Percentiles rank a stretch among this genome's conserved stretches.
Conservation (phyloP, 2,797 vertebrate species). For the Menidia menidia region DNA sequence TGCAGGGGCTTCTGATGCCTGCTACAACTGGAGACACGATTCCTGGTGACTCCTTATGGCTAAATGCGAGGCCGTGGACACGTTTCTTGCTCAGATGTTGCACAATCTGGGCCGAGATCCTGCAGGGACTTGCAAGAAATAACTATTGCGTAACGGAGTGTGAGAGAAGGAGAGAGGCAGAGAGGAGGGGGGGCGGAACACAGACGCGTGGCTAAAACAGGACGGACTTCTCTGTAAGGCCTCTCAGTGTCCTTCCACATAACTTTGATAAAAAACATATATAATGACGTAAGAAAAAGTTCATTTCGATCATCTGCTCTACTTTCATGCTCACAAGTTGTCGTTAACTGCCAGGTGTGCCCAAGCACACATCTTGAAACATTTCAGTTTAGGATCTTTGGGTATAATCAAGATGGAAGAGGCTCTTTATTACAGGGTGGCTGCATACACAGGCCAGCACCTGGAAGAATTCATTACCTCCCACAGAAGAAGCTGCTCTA, state of each 20-base stretch:
- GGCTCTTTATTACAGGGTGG: slow-evolving; percentile 19
- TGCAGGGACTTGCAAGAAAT: slow-evolving; percentile 68
- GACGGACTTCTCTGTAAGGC: not conserved
- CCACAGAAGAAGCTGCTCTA: slow-evolving; percentile 20
- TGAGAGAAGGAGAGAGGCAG: slow-evolving; percentile 26
- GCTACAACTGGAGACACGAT: not conserved
- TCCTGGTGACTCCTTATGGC: slow-evolving; percentile 1
- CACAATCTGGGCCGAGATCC: slow-evolving; percentile 65
- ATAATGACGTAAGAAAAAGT: not conserved
- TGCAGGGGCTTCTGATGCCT: not conserved
- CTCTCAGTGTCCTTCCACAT: slow-evolving; percentile 16
- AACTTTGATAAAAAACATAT: slow-evolving; percentile 10
- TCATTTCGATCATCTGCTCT: not conserved
- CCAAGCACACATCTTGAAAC: slow-evolving; percentile 10
- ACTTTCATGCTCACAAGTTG: slow-evolving; percentile 2
- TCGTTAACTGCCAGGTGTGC: slow-evolving; percentile 7
- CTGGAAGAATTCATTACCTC: slow-evolving; percentile 59
- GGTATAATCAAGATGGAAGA: slow-evolving; percentile 27
- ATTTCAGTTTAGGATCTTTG: slow-evolving; percentile 30
- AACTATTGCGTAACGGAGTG: slow-evolving; percentile 61
- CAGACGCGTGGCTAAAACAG: slow-evolving; percentile 13
- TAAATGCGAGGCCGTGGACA: slow-evolving; percentile 39
- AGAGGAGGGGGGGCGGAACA: slow-evolving; percentile 30
- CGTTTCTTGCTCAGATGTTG: slow-evolving; percentile 56
- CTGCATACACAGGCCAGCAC: slow-evolving; percentile 38